These are phyloP conservation scores for Daphoenositta chrysoptera DNA, from an alignment of 2,113 vertebrate species.

Conservation along the genomic window DNA sequence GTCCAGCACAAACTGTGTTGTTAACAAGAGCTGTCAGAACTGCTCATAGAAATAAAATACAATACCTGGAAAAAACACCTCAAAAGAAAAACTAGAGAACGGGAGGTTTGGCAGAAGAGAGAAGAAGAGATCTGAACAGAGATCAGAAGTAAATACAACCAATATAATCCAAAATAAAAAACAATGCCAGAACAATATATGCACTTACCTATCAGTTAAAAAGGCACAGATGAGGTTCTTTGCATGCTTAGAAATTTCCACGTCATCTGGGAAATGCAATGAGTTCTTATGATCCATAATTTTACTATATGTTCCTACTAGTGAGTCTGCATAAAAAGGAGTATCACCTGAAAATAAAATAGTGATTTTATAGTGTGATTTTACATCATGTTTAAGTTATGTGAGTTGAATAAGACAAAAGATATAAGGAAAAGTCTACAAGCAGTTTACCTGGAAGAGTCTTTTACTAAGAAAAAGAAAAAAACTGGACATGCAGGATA, in stretches of 20 bases:
- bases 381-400: not conserved
- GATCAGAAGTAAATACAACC: not conserved
- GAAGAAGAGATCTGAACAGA: not conserved
- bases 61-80: not conserved
- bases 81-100: not conserved
- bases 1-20: not conserved
- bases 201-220: conserved; percentile 89
- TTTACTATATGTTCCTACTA: conserved; percentile 98
- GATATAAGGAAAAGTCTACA: not conserved
- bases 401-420: not conserved
- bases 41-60: not conserved
- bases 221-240: conserved; percentile 98
- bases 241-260: conserved; percentile 96
- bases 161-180: not conserved
- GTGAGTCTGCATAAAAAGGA: conserved; percentile 96
- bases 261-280: conserved; percentile 93
- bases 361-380: not conserved
- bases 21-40: conserved; percentile 2
- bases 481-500: not conserved
- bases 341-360: conserved; percentile 86
- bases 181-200: not conserved
- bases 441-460: not conserved
- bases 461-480: not conserved
- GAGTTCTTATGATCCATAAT: conserved; percentile 99
- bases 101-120: not conserved